A percentile compares a stretch with the other conserved stretches of the same genome.
phyloP scores from a whole-genome alignment of 2,888 invertebrate genomes.

The Seira sanloemensis region DNA sequence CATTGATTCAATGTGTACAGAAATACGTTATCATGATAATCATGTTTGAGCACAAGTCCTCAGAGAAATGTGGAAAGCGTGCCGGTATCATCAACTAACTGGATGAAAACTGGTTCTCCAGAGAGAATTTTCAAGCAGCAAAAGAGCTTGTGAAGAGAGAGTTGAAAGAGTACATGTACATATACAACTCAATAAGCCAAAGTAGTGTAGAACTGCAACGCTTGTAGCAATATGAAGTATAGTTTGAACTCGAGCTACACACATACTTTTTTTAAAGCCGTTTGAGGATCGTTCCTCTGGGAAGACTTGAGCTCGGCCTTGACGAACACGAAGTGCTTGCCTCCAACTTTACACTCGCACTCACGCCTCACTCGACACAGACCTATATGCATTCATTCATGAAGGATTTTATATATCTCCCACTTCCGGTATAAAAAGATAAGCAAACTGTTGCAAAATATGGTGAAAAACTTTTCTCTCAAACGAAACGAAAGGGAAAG shows the following conservation, averaged over 20 bases:
- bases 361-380: constrained; percentile 38
- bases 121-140: no score
- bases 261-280: no score
- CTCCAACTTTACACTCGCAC: constrained; percentile 15
- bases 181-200: no score
- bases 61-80: constrained; percentile 61
- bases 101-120: no score
- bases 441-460: constrained; percentile 25
- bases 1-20: no score
- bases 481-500: no score
- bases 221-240: no score
- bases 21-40: constrained; percentile 54
- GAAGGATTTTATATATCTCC: no score
- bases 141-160: constrained; percentile 41
- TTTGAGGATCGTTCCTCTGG: constrained; percentile 68
- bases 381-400: no score
- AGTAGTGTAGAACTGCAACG: no score
- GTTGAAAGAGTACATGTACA: neutral
- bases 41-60: constrained; percentile 65
- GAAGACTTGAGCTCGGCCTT: constrained; percentile 62
- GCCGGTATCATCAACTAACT: constrained; percentile 50
- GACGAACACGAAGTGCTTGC: constrained; percentile 40
- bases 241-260: no score
- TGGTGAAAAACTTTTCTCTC: neutral
- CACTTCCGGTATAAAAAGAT: neutral